phyloP scores from a whole-genome alignment of 2,888 invertebrate genomes.

The Drosophila atripex region DNA sequence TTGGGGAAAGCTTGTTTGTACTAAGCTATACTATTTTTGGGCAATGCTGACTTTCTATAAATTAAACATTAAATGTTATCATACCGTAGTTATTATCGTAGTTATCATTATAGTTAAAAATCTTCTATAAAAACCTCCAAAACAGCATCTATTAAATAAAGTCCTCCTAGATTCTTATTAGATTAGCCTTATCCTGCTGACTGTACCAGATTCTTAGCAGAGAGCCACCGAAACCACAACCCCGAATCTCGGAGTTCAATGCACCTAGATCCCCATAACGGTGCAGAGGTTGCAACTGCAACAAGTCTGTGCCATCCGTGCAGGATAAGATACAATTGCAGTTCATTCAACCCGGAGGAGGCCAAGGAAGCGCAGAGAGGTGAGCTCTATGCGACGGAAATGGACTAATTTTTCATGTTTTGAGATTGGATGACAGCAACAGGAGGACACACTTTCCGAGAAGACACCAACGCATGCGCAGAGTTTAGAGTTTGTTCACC shows the following conservation, averaged over 20 bases:
- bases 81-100: too few relatives aligned
- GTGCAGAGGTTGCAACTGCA: constrained; percentile 22
- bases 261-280: constrained; percentile 17
- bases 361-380: constrained; percentile 31
- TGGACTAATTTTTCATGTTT: constrained; percentile 71
- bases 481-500: constrained; percentile 71
- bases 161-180: neutral
- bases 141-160: neutral
- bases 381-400: constrained; percentile 50
- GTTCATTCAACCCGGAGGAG: constrained; percentile 67
- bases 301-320: constrained; percentile 47
- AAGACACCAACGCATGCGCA: constrained; percentile 57
- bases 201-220: constrained; percentile 25
- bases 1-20: too few relatives aligned
- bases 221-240: constrained; percentile 23
- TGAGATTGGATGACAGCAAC: constrained; percentile 65
- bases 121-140: neutral
- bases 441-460: constrained; percentile 47
- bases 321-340: constrained; percentile 50
- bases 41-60: too few relatives aligned
- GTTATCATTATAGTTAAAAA: too few relatives aligned
- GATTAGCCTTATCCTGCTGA: constrained; percentile 21
- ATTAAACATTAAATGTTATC: too few relatives aligned
- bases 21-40: too few relatives aligned
- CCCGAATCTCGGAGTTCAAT: constrained; percentile 40